These are phyloP conservation scores for Eueremaeus valkanovi DNA, from an alignment of 2,888 invertebrate species.

Conservation along the genomic window DNA sequence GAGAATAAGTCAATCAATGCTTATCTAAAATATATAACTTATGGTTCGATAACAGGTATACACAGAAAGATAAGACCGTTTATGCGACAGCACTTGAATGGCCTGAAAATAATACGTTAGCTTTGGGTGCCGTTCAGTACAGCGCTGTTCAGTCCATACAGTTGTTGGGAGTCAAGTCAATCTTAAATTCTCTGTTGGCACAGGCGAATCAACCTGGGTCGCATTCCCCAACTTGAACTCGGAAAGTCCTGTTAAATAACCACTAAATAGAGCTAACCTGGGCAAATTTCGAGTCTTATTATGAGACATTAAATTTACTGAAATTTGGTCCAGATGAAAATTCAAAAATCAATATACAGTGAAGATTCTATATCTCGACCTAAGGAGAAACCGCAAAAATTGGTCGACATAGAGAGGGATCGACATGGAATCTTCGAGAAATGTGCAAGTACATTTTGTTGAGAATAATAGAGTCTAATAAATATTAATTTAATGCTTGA, in stretches of 20 bases:
- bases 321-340: too few species aligned
- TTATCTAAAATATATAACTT: too few species aligned
- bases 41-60: conserved; percentile 6
- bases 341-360: too few species aligned
- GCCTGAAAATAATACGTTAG: conserved; percentile 49
- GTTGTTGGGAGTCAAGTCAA: conserved; percentile 13
- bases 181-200: neutral
- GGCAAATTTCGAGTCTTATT: too few species aligned
- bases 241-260: conserved; percentile 21
- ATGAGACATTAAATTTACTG: too few species aligned
- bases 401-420: too few species aligned
- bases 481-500: too few species aligned
- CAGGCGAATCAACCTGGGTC: conserved; percentile 21
- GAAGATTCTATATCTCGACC: too few species aligned
- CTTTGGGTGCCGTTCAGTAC: conserved; percentile 46
- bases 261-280: neutral
- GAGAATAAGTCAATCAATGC: neutral
- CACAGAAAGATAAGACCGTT: conserved; percentile 24
- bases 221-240: conserved; percentile 42
- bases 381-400: too few species aligned
- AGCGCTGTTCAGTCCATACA: conserved; percentile 22
- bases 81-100: conserved; percentile 52
- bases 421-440: too few species aligned
- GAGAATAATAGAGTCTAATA: too few species aligned
- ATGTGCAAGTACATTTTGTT: too few species aligned